Evolutionary conservation across 1,140 invertebrate species (phyloP).

Genomic region (Panulirus ornatus): DNA sequence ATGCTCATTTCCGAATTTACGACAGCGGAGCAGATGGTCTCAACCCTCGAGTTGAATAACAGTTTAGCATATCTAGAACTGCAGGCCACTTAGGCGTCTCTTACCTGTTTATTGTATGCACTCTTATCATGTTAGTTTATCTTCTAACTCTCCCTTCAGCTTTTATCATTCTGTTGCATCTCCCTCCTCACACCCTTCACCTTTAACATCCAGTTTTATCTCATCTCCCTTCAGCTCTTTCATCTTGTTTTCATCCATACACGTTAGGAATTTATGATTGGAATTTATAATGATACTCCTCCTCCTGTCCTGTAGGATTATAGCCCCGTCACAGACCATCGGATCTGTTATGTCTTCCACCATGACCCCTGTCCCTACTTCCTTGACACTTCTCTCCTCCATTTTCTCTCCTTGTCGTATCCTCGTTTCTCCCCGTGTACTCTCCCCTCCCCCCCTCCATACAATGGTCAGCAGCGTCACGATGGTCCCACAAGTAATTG

Average conservation of each 20-base stretch:
- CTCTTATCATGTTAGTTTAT: background rate
- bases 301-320: background rate
- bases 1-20: too few relatives aligned
- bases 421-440: background rate
- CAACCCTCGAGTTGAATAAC: too few relatives aligned
- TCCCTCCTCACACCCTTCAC: background rate
- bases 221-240: background rate
- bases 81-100: too few relatives aligned
- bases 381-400: background rate
- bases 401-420: background rate
- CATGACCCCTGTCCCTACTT: background rate
- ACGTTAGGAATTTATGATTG: too few relatives aligned
- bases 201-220: background rate
- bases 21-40: too few relatives aligned
- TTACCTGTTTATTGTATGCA: background rate
- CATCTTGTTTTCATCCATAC: background rate
- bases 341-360: background rate
- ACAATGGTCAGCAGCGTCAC: background rate
- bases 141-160: background rate
- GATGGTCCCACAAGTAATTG: constrained; percentile 5
- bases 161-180: background rate
- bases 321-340: too few relatives aligned
- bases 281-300: too few relatives aligned
- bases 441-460: background rate
- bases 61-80: too few relatives aligned